These are phyloP conservation scores for Streptopelia turtur DNA, from an alignment of 2,797 vertebrate species.

Conservation along the genomic window DNA sequence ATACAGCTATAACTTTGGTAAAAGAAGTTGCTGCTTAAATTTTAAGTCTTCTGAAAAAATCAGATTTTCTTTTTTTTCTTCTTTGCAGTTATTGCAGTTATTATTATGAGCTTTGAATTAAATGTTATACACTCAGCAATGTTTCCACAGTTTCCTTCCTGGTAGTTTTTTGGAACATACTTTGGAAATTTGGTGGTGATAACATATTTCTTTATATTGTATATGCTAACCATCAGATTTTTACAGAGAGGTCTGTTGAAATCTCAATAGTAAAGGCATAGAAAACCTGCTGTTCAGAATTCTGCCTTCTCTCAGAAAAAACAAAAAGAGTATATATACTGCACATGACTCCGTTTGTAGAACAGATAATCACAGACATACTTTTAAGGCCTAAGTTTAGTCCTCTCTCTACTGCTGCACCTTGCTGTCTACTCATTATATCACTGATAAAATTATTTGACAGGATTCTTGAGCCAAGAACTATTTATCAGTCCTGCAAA, in stretches of 20 bases:
- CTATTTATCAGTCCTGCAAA: neutral
- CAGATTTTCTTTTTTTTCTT: neutral
- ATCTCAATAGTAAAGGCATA: neutral
- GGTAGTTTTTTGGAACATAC: neutral
- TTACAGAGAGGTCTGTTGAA: neutral
- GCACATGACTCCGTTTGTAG: neutral
- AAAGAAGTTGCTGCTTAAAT: neutral
- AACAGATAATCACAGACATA: neutral
- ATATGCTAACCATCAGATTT: neutral
- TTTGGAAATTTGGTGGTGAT: neutral
- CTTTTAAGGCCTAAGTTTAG: neutral
- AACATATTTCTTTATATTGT: neutral
- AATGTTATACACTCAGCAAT: neutral
- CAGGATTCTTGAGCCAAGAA: neutral
- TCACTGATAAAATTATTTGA: neutral
- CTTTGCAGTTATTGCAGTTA: neutral
- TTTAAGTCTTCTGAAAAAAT: neutral
- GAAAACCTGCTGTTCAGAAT: neutral
- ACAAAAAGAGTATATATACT: neutral
- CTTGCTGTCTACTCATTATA: neutral
- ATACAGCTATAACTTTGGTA: neutral
- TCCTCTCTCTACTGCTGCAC: neutral
- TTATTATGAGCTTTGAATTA: neutral
- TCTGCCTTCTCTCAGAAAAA: neutral
- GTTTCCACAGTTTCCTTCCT: conserved; percentile 11